Evolutionary conservation across 2,113 vertebrate species (phyloP).

Genomic region (Helogale parvula): DNA sequence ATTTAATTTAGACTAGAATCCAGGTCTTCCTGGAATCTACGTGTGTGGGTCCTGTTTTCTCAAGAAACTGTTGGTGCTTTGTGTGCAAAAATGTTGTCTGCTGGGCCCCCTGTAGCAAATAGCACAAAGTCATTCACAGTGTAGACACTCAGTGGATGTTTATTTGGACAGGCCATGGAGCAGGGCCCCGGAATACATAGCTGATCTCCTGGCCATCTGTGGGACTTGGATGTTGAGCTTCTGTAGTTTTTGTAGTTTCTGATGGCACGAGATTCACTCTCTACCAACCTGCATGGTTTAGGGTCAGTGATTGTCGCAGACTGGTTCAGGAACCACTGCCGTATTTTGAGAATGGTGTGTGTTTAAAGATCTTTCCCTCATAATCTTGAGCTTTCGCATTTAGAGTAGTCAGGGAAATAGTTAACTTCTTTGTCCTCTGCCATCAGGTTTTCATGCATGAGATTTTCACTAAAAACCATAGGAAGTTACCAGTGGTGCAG

Average conservation of each 20-base stretch:
- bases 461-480: not conserved
- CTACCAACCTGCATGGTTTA: not conserved
- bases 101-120: not conserved
- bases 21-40: not conserved
- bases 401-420: not conserved
- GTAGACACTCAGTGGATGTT: not conserved
- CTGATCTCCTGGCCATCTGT: not conserved
- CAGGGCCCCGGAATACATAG: not conserved
- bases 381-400: constrained; percentile 23
- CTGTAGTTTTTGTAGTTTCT: not conserved
- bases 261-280: not conserved
- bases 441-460: not conserved
- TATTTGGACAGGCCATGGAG: not conserved
- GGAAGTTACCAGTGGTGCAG: not conserved
- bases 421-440: not conserved
- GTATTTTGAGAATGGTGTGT: not conserved
- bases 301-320: not conserved
- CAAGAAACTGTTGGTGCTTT: not conserved
- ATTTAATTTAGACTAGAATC: constrained; percentile 10
- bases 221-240: not conserved
- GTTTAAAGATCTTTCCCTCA: not conserved
- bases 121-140: not conserved
- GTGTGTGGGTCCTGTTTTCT: not conserved
- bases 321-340: not conserved
- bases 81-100: not conserved